A percentile compares a stretch with the other conserved stretches of the same genome.
These are phyloP conservation scores for Lepidonotus clava DNA, from an alignment of 2,888 invertebrate genomes.

Conservation along the genomic window DNA sequence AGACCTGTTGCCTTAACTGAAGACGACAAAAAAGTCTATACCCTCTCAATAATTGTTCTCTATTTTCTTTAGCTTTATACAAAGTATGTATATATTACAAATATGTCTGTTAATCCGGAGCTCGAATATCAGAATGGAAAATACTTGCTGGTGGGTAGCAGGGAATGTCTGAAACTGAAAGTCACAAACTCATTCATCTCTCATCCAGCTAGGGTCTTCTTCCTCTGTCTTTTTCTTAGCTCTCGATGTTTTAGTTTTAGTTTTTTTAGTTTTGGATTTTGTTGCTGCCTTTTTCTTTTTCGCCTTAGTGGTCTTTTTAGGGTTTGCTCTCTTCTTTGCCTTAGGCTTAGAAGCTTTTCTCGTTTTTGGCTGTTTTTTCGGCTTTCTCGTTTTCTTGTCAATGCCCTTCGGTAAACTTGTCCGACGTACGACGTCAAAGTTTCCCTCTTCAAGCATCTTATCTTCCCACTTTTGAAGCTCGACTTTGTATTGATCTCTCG, in stretches of 20 bases:
- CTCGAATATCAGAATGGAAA: too few relatives aligned
- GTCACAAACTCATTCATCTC: background rate
- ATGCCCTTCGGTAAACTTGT: background rate
- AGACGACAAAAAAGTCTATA: too few relatives aligned
- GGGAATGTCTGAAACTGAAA: too few relatives aligned
- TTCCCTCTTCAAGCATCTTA: background rate
- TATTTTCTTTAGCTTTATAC: too few relatives aligned
- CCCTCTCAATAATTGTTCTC: too few relatives aligned
- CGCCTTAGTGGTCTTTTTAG: background rate
- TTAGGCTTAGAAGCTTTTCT: background rate
- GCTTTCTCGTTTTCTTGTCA: background rate
- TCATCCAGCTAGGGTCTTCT: slow-evolving; percentile 19
- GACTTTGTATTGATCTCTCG: background rate
- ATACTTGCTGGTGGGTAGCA: too few relatives aligned
- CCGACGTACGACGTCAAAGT: slow-evolving; percentile 18
- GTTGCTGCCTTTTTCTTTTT: slow-evolving; percentile 20
- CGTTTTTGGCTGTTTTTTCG: background rate
- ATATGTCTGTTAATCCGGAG: too few relatives aligned
- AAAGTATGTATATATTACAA: too few relatives aligned
- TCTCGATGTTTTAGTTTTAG: too few relatives aligned
- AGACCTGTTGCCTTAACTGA: too few relatives aligned
- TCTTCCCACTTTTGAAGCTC: slow-evolving; percentile 8
- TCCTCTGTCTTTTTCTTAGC: background rate
- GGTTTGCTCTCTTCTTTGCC: background rate
- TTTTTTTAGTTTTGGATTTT: too few relatives aligned